Conservation (phyloP, 2,888 invertebrate species). For the Macrosiphum euphorbiae region DNA sequence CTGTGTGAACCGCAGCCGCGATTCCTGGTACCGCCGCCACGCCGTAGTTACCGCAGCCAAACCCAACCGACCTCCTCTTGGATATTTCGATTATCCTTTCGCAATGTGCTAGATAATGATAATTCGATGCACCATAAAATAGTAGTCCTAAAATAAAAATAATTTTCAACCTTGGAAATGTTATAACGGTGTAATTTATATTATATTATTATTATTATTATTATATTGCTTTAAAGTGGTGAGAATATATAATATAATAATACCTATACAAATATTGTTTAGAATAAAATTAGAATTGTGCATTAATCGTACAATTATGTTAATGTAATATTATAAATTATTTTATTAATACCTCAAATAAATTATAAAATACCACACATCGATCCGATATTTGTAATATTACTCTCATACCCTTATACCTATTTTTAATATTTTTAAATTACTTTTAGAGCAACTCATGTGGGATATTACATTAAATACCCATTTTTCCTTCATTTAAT, state of each 20-base stretch:
- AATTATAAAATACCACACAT: not conserved
- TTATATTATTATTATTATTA: not conserved
- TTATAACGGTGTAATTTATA: not conserved
- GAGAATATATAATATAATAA: not conserved
- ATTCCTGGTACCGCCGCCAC: constrained; percentile 10
- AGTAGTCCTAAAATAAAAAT: not conserved
- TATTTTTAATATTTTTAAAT: no score
- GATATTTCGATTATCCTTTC: constrained; percentile 3
- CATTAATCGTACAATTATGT: not conserved
- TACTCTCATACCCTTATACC: not conserved
- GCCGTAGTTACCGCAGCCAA: not conserved
- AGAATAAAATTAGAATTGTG: not conserved
- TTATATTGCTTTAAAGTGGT: not conserved
- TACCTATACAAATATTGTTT: not conserved
- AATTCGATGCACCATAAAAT: constrained; percentile 1
- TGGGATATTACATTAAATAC: no score
- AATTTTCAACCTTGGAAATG: not conserved
- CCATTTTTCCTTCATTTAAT: no score
- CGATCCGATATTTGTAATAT: not conserved
- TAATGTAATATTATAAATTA: not conserved
- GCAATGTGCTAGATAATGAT: not conserved
- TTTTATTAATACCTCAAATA: not conserved
- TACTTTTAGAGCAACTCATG: no score
- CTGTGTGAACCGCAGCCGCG: constrained; percentile 4
- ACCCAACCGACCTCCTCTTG: constrained; percentile 17